Percentiles rank a stretch among this genome's conserved stretches.
phyloP scores from a whole-genome alignment of 2,113 vertebrate species.

The Paramormyrops kingsleyae region DNA sequence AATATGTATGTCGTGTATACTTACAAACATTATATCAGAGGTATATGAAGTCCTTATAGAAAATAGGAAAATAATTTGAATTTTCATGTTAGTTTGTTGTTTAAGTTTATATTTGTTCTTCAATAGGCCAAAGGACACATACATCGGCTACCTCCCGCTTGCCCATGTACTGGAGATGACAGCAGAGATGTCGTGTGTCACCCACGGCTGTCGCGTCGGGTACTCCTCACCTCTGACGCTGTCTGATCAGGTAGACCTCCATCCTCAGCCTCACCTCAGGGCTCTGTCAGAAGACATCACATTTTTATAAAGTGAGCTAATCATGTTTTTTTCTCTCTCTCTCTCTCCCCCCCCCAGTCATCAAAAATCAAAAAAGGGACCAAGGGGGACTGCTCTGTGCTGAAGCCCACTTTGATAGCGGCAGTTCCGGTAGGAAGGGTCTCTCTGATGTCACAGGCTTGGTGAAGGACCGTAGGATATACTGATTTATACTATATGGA shows the following conservation, averaged over 20 bases:
- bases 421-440: conserved; percentile 68
- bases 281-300: neutral
- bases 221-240: conserved; percentile 93
- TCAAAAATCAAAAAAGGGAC: conserved; percentile 82
- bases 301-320: neutral
- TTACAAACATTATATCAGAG: neutral
- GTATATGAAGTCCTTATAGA: neutral
- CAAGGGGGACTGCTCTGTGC: conserved; percentile 68
- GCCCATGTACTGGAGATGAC: conserved; percentile 96
- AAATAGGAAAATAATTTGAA: neutral
- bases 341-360: conserved; percentile 47
- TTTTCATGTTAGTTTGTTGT: neutral
- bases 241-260: conserved; percentile 80
- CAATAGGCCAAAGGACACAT: conserved; percentile 77
- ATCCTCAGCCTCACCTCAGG: neutral
- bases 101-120: neutral
- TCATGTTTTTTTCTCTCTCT: neutral
- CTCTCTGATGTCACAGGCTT: neutral
- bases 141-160: conserved; percentile 92
- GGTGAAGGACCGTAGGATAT: neutral
- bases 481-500: neutral
- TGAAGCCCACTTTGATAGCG: conserved; percentile 74
- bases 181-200: conserved; percentile 89
- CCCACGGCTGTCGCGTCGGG: conserved; percentile 88
- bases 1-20: neutral